A percentile compares a stretch with the other conserved stretches of the same genome.
These are phyloP conservation scores for Hipposideros larvatus DNA, from an alignment of 2,797 vertebrate species.

Conservation along the genomic window DNA sequence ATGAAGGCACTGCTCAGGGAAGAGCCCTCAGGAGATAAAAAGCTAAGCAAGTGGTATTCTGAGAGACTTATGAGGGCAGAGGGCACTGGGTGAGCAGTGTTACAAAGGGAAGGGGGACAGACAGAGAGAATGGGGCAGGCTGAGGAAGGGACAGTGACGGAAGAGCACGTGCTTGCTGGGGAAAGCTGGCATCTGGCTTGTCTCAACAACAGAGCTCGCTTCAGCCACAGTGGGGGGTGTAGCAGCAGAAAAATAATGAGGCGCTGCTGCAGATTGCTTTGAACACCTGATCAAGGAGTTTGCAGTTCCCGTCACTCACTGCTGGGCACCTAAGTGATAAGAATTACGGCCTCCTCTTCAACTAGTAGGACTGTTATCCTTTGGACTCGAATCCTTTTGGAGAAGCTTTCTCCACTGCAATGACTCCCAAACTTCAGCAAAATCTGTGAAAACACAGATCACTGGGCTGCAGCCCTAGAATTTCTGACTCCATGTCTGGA, in stretches of 20 bases:
- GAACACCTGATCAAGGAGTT: background rate
- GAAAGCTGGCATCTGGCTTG: background rate
- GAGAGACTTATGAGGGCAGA: background rate
- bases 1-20: background rate
- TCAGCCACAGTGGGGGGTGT: rapidly evolving
- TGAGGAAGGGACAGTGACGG: rapidly evolving
- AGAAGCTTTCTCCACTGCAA: background rate
- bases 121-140: too few relatives aligned
- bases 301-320: rapidly evolving
- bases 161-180: background rate
- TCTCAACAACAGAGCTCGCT: rapidly evolving
- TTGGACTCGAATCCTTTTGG: background rate
- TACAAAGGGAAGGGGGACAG: background rate
- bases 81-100: background rate
- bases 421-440: background rate
- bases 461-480: background rate
- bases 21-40: background rate
- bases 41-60: background rate
- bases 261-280: rapidly evolving
- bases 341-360: background rate
- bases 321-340: background rate
- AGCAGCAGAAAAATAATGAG: background rate
- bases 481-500: background rate
- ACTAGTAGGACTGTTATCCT: background rate
- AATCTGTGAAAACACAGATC: background rate